Evolutionary conservation across 2,113 vertebrate species (phyloP), one percentile per base, ranked within the genome.

Genomic region (Varanus salvator): DNA sequence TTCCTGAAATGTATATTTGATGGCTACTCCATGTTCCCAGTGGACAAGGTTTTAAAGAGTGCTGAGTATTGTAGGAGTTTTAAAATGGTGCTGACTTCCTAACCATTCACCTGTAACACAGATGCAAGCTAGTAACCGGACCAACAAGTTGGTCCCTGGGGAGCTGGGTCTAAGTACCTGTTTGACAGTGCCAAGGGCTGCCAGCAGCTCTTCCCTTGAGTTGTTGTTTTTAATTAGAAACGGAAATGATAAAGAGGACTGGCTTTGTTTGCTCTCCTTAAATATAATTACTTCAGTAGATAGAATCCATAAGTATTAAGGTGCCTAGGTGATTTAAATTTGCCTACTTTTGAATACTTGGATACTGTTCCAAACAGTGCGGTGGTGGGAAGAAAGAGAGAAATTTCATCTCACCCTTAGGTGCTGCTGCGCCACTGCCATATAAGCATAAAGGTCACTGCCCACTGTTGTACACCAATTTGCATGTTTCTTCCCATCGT

Each of bases 391-490:
- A 38, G 38, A 15, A 21, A 64, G 9, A 54, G 74, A 34, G 3
- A 6, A 23, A 80, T 54, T 52, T 34, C 31, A 19, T 21, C 57
- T 68, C 31, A 25, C 54, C 69, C 38, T 80, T 66, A 82, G 69
- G 85, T 29, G 12, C 19, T 85, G 64, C 48, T 54, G 75, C 31
- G 48, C 48, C 8, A 14, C 88, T 27, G 66, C 48, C 12, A 69
- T 38, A 76, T 11, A 50, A 90, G 76, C 76, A 74, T 86, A 80
- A 90, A 86, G 52, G 84, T 86, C 89, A 86, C 11, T 74, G 21
- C 75, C 34, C 83, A 86, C 44, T 64, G 27, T 12, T 66, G 34
- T 82, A 69, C 60, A 90, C 57, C 80, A 38, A 82, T 87, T 83
- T 38, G 44, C 69, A 76, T 87, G 82, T 52, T 68, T 57, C 75